These are phyloP conservation scores for Gymnothorax javanicus DNA, from an alignment of 2,797 vertebrate species.

Conservation along the genomic window DNA sequence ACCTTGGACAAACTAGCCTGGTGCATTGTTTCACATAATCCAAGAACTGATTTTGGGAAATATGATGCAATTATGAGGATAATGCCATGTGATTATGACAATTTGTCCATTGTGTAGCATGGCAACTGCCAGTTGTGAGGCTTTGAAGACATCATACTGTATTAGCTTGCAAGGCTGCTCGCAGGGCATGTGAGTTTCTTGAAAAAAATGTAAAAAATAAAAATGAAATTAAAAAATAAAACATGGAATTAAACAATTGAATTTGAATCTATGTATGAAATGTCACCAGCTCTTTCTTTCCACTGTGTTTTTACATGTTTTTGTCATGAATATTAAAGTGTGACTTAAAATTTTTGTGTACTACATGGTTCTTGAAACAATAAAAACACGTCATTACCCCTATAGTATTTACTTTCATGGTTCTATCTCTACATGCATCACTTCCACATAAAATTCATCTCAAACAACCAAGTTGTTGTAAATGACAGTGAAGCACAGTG, in stretches of 20 bases:
- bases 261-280: not conserved
- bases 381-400: not conserved
- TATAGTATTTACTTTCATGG: not conserved
- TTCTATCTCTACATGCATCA: not conserved
- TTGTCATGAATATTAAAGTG: not conserved
- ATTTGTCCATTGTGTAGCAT: not conserved
- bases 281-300: not conserved
- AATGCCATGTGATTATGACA: not conserved
- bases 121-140: not conserved
- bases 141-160: constrained; percentile 16
- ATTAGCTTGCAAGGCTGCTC: not conserved
- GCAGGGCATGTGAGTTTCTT: not conserved
- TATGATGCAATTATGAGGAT: constrained; percentile 13
- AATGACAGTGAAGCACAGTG: not conserved
- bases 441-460: not conserved
- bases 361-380: not conserved
- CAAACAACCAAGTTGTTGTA: not conserved
- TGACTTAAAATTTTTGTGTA: not conserved
- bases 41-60: constrained; percentile 3
- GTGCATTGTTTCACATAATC: not conserved
- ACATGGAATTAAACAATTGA: not conserved
- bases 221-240: not conserved
- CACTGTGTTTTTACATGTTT: not conserved
- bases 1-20: not conserved
- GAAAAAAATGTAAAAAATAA: not conserved